phyloP scores from a whole-genome alignment of 2,797 vertebrate genomes.

The Sebastes hubbsi region DNA sequence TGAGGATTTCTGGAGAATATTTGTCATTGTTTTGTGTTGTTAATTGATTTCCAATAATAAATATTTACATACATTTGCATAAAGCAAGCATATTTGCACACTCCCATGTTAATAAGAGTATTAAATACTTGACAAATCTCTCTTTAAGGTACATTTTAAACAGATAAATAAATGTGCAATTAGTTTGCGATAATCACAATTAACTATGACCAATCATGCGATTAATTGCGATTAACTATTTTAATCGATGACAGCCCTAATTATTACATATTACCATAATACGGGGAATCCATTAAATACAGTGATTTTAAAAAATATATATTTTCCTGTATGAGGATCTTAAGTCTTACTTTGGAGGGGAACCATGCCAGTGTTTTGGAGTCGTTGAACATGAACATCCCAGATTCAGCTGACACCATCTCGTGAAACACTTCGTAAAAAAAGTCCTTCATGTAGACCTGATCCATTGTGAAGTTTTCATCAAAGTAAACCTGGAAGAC shows the following conservation, averaged over 20 bases:
- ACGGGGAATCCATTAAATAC: neutral
- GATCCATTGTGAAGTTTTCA: neutral
- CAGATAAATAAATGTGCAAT: no score
- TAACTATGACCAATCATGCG: fast-evolving
- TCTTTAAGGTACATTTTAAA: no score
- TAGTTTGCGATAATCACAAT: fast-evolving
- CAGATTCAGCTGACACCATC: conserved; percentile 84
- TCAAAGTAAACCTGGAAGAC: conserved; percentile 57
- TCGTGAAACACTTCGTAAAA: conserved; percentile 89
- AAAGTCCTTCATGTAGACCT: conserved; percentile 86
- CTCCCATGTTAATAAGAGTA: no score
- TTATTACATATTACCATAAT: neutral
- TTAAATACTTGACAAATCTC: no score
- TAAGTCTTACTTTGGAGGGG: conserved; percentile 83
- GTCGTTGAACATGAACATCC: conserved; percentile 89
- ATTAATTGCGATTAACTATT: no score
- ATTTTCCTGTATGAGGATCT: neutral
- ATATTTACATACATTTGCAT: no score
- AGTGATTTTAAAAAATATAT: neutral
- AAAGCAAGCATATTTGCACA: no score
- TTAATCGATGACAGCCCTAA: neutral
- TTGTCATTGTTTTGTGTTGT: no score
- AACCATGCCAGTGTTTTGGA: conserved; percentile 90
- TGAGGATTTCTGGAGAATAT: no score
- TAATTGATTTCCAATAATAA: no score